Conservation (phyloP, 2,113 vertebrate species). For the Hyla sarda region DNA sequence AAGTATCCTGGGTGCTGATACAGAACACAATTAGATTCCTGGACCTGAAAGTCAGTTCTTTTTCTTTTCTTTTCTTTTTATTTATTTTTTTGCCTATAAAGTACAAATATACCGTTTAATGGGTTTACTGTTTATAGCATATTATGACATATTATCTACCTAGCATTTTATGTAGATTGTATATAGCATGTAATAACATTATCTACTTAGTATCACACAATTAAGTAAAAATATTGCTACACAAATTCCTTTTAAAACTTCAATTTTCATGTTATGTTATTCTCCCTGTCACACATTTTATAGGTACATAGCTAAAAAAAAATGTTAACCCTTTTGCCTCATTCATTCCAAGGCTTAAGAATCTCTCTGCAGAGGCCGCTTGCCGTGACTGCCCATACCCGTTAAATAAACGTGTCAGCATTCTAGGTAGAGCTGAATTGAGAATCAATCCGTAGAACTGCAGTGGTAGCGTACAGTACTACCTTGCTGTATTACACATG, state of each 20-base stretch:
- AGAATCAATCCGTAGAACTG: constrained; percentile 83
- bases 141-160: background rate
- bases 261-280: too few relatives aligned
- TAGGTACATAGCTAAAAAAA: too few relatives aligned
- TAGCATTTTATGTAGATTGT: background rate
- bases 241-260: background rate
- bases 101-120: background rate
- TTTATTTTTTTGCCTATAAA: constrained; percentile 15
- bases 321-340: constrained; percentile 71
- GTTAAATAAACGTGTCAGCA: constrained; percentile 78
- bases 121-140: background rate
- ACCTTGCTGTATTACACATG: constrained; percentile 56
- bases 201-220: background rate
- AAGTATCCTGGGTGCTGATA: background rate
- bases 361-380: constrained; percentile 79
- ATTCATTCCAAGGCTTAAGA: constrained; percentile 68
- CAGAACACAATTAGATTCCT: background rate
- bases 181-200: background rate
- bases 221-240: background rate
- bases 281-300: constrained; percentile 53
- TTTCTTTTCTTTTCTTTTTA: too few relatives aligned
- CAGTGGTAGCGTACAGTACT: constrained; percentile 70
- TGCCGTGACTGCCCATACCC: constrained; percentile 83
- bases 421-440: constrained; percentile 81
- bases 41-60: background rate